phyloP scores from a whole-genome alignment of 1,140 invertebrate species.

The Drosophila paulistorum region DNA sequence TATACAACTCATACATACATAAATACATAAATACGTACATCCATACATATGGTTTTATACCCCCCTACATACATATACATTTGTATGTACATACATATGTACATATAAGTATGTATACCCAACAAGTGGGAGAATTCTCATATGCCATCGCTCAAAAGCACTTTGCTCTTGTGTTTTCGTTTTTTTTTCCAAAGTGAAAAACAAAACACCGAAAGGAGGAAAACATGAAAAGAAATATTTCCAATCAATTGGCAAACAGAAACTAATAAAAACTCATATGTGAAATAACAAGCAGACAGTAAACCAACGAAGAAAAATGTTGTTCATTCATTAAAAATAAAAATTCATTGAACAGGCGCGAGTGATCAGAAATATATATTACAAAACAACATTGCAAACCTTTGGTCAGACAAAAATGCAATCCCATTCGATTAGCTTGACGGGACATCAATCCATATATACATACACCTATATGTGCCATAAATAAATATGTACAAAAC shows the following conservation, averaged over 20 bases:
- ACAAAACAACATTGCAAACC: conserved; percentile 31
- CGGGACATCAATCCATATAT: background rate
- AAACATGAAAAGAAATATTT: conserved; percentile 81
- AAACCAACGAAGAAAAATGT: conserved; percentile 61
- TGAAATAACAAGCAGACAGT: conserved; percentile 31
- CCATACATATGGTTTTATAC: background rate
- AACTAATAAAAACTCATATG: conserved; percentile 77
- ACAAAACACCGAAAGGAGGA: conserved; percentile 43
- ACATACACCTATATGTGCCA: background rate
- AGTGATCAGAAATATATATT: conserved; percentile 54
- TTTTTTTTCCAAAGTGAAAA: conserved; percentile 50
- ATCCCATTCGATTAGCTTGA: background rate
- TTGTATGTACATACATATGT: background rate
- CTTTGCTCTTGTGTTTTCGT: conserved; percentile 35
- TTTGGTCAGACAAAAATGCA: conserved; percentile 43
- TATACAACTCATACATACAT: background rate
- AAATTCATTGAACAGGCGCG: conserved; percentile 70
- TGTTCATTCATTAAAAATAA: conserved; percentile 80
- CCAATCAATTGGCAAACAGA: conserved; percentile 78
- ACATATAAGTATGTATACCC: background rate
- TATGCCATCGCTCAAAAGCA: conserved; percentile 65
- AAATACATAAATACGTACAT: background rate
- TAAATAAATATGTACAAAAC: conserved; percentile 18
- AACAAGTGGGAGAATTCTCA: conserved; percentile 42
- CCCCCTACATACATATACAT: background rate